These are phyloP conservation scores for Cebidichthys violaceus DNA, from an alignment of 2,113 vertebrate species.

Conservation along the genomic window DNA sequence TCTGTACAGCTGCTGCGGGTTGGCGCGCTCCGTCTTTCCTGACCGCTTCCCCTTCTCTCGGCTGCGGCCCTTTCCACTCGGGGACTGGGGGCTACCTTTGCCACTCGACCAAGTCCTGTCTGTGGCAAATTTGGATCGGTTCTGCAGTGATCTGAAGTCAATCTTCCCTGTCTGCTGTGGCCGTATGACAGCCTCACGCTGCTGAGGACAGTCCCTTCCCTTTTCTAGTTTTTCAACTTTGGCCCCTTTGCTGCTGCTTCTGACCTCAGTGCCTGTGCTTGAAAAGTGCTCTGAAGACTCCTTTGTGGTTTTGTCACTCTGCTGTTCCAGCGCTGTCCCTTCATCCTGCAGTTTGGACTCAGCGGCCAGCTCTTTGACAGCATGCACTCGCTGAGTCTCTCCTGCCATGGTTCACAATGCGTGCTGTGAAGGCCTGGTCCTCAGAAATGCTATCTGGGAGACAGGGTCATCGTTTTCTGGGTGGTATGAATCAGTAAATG, in stretches of 20 bases:
- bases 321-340: constrained; percentile 83
- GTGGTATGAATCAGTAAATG: constrained; percentile 64
- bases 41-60: constrained; percentile 85
- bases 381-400: constrained; percentile 89
- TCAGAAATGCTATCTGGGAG: constrained; percentile 79
- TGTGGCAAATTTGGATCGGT: constrained; percentile 83
- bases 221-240: constrained; percentile 81
- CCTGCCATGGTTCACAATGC: constrained; percentile 88
- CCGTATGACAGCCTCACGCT: constrained; percentile 91
- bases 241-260: constrained; percentile 72
- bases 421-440: constrained; percentile 80
- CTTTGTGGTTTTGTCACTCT: constrained; percentile 80
- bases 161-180: constrained; percentile 89
- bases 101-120: constrained; percentile 85
- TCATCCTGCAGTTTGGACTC: constrained; percentile 86
- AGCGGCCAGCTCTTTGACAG: constrained; percentile 82
- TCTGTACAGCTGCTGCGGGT: constrained; percentile 90
- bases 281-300: constrained; percentile 75
- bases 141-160: constrained; percentile 89
- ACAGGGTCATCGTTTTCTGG: constrained; percentile 82
- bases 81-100: constrained; percentile 86
- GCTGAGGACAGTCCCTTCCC: constrained; percentile 85
- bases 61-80: constrained; percentile 83
- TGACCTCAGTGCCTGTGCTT: constrained; percentile 73
- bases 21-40: constrained; percentile 84